Evolutionary conservation across 2,113 vertebrate species (phyloP).

Genomic region (Sprattus sprattus): DNA sequence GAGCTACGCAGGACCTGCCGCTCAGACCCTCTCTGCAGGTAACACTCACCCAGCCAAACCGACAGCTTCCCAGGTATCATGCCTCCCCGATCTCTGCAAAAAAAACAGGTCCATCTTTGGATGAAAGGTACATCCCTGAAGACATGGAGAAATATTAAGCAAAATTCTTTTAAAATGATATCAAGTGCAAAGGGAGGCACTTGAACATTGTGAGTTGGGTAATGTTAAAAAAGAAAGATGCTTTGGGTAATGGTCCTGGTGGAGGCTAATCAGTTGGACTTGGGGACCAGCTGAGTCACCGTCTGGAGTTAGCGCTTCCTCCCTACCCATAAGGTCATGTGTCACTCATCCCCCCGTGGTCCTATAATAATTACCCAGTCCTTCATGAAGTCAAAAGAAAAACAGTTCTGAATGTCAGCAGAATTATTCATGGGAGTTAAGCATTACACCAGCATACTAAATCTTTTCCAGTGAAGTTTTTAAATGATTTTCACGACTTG

Average conservation of each 20-base stretch:
- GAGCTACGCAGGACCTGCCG: constrained; percentile 80
- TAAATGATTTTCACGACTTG: constrained; percentile 14
- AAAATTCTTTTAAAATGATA: neutral
- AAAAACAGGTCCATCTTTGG: neutral
- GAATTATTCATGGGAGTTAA: constrained; percentile 9
- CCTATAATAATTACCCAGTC: neutral
- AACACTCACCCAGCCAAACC: neutral
- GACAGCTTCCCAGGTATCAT: too few relatives aligned
- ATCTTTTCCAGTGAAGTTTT: neutral
- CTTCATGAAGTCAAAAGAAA: constrained; percentile 11
- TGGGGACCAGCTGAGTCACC: constrained; percentile 4
- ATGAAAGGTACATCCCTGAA: neutral
- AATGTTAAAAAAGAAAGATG: neutral
- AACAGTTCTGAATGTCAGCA: constrained; percentile 31
- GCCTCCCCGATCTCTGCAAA: neutral
- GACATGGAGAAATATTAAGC: neutral
- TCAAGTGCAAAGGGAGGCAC: neutral
- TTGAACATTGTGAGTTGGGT: neutral
- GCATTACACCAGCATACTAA: constrained; percentile 6
- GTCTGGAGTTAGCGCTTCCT: neutral
- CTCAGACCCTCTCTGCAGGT: constrained; percentile 86
- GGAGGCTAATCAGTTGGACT: neutral
- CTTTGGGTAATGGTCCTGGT: neutral
- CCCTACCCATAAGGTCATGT: constrained; percentile 18
- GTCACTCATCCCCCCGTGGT: constrained; percentile 23